phyloP scores from a whole-genome alignment of 2,888 invertebrate species.

The Helleia helle region DNA sequence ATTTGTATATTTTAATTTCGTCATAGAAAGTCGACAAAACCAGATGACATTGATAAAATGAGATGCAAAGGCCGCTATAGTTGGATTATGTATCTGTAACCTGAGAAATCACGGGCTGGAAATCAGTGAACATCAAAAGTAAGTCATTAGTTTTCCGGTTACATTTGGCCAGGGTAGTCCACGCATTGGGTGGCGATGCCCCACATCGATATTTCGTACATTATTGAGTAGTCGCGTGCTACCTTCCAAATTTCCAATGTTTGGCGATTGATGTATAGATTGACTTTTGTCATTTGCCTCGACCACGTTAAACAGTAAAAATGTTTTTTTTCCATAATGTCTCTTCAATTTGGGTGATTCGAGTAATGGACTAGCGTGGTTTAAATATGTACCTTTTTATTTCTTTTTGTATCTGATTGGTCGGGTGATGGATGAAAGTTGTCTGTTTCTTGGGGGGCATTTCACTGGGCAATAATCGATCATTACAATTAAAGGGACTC shows the following conservation, averaged over 20 bases:
- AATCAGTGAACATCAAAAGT: conserved; percentile 5
- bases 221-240: conserved; percentile 71
- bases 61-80: conserved; percentile 1
- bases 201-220: conserved; percentile 72
- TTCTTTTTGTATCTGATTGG: conserved; percentile 55
- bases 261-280: conserved; percentile 74
- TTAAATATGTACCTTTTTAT: conserved; percentile 43
- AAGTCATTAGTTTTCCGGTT: conserved; percentile 27
- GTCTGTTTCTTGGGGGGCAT: conserved; percentile 36
- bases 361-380: conserved; percentile 64
- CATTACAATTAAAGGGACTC: not conserved
- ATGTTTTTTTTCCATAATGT: conserved; percentile 66
- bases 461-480: not conserved
- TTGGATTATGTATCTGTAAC: not conserved
- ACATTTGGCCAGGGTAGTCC: conserved; percentile 37
- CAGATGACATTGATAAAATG: conserved; percentile 5
- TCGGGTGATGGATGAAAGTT: conserved; percentile 57
- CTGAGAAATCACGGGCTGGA: not conserved
- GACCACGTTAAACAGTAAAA: conserved; percentile 67
- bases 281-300: conserved; percentile 73
- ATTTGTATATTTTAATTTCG: not conserved
- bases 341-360: conserved; percentile 56
- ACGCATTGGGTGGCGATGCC: conserved; percentile 54
- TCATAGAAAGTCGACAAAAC: conserved; percentile 2
- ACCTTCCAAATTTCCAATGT: conserved; percentile 70